Evolutionary conservation across 1,140 invertebrate species (phyloP).

Genomic region (Brachionus paranguensis): DNA sequence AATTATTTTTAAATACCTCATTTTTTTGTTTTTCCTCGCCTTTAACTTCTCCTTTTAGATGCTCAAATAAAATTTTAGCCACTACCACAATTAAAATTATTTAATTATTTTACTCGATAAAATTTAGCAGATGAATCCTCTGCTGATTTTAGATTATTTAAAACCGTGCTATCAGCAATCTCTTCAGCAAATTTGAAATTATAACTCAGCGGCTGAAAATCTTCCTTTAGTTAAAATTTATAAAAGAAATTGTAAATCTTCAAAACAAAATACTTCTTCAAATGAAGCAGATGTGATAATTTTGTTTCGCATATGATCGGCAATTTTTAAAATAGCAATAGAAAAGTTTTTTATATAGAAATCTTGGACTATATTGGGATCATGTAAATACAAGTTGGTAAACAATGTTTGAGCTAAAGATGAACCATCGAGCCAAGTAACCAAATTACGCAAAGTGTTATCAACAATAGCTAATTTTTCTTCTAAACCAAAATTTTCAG

Average conservation of each 20-base stretch:
- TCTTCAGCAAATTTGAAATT: slow-evolving; percentile 79
- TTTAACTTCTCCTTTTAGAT: slow-evolving; percentile 47
- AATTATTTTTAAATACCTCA: neutral
- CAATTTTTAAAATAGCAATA: slow-evolving; percentile 78
- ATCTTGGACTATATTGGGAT: slow-evolving; percentile 76
- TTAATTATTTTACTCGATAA: slow-evolving; percentile 47
- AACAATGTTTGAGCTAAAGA: slow-evolving; percentile 93
- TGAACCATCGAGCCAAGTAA: slow-evolving; percentile 84
- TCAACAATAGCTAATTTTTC: slow-evolving; percentile 76
- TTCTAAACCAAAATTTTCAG: slow-evolving; percentile 62
- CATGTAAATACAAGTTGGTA: slow-evolving; percentile 89
- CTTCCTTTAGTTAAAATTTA: slow-evolving; percentile 63
- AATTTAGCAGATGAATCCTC: slow-evolving; percentile 75
- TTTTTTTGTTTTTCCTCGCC: neutral
- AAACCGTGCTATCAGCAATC: slow-evolving; percentile 72
- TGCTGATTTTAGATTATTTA: slow-evolving; percentile 76
- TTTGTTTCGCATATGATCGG: slow-evolving; percentile 81
- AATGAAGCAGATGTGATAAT: slow-evolving; percentile 64
- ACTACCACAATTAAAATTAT: slow-evolving; percentile 40
- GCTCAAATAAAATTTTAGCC: slow-evolving; percentile 50
- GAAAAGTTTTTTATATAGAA: slow-evolving; percentile 76
- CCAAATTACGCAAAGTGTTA: slow-evolving; percentile 77
- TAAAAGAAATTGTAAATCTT: neutral
- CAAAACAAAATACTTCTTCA: slow-evolving; percentile 55
- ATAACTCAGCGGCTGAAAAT: slow-evolving; percentile 82